Conservation (phyloP, 2,888 invertebrate species). For the Phortica magna region DNA sequence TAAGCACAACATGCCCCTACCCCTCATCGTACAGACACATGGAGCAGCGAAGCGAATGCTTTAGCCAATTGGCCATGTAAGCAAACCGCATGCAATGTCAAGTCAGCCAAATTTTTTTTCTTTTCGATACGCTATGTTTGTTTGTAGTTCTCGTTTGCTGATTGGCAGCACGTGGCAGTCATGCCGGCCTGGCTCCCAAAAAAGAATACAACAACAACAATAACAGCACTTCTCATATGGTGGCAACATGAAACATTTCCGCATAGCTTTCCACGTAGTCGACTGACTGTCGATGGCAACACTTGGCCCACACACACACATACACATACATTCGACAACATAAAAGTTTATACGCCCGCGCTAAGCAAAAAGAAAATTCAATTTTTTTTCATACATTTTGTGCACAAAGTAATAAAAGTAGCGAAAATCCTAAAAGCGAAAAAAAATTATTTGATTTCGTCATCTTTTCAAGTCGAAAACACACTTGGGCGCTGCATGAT, state of each 20-base stretch:
- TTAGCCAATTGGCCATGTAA: not conserved
- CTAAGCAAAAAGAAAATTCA: not conserved
- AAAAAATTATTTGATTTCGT: constrained; percentile 15
- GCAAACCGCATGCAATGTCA: constrained; percentile 10
- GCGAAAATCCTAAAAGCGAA: not conserved
- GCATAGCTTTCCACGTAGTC: not conserved
- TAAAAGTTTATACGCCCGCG: not conserved
- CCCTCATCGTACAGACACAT: too few species aligned
- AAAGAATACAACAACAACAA: not conserved
- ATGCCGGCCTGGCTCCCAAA: constrained; percentile 38
- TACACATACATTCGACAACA: not conserved
- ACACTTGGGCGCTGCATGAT: not conserved
- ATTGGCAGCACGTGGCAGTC: constrained; percentile 59
- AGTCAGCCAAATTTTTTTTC: constrained; percentile 5
- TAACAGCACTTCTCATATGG: not conserved
- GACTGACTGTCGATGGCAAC: not conserved
- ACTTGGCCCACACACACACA: not conserved
- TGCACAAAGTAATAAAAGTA: not conserved
- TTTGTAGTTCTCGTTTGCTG: constrained; percentile 43
- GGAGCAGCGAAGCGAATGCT: too few species aligned
- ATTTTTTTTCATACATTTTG: not conserved
- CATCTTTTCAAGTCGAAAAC: constrained; percentile 11
- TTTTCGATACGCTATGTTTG: constrained; percentile 51
- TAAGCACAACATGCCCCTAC: too few species aligned
- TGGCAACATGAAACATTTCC: constrained; percentile 17